Conservation (phyloP, 2,113 vertebrate genomes). For the Proterorhinus semilunaris region DNA sequence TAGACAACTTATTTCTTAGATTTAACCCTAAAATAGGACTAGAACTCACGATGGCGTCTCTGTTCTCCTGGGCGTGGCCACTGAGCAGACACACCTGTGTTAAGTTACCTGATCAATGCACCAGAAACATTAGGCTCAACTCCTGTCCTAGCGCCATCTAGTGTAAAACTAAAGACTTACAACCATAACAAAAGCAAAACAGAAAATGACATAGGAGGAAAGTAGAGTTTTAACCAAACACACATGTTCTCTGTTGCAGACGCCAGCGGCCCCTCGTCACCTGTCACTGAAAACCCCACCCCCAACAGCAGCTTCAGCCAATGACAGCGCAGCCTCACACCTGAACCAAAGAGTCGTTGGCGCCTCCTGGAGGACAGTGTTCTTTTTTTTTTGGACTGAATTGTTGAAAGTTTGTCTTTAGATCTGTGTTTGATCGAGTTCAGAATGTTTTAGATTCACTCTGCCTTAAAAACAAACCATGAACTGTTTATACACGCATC, state of each 20-base stretch:
- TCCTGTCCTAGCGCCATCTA: too few relatives aligned
- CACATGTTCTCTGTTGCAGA: neutral
- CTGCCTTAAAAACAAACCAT: neutral
- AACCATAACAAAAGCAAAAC: too few relatives aligned
- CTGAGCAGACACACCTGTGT: too few relatives aligned
- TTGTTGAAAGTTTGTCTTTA: neutral
- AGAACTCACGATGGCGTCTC: too few relatives aligned
- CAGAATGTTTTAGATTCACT: neutral
- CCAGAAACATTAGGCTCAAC: too few relatives aligned
- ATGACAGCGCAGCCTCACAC: neutral
- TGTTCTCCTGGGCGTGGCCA: too few relatives aligned
- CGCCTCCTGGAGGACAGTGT: neutral
- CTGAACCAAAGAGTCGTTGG: neutral
- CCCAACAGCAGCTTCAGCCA: neutral
- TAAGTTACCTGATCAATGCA: too few relatives aligned
- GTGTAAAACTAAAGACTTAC: too few relatives aligned
- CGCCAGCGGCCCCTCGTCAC: neutral
- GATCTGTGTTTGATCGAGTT: neutral
- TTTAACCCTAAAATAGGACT: too few relatives aligned
- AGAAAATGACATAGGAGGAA: too few relatives aligned
- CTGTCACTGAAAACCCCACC: neutral
- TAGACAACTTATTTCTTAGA: too few relatives aligned
- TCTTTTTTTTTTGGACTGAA: neutral
- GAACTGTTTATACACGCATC: neutral
- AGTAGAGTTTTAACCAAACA: too few relatives aligned